phyloP scores from a whole-genome alignment of 2,113 vertebrate species.

The Chaetops frenatus region DNA sequence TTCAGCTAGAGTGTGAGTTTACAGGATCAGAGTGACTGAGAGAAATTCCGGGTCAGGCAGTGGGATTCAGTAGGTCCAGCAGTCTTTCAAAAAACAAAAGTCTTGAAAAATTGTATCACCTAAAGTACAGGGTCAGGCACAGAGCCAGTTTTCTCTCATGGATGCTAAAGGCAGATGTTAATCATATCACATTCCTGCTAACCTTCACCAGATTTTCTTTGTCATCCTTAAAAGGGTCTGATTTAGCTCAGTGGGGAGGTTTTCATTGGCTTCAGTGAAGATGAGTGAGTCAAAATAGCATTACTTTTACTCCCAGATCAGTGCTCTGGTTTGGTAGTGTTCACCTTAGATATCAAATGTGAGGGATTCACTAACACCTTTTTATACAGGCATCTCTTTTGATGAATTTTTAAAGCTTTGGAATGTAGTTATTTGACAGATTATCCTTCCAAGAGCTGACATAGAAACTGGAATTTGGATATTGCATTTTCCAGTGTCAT shows the following conservation, averaged over 20 bases:
- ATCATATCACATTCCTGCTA: constrained; percentile 23
- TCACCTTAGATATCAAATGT: background rate
- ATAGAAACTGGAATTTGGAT: background rate
- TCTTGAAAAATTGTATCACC: background rate
- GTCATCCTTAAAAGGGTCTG: constrained; percentile 41
- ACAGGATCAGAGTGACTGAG: background rate
- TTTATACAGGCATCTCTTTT: background rate
- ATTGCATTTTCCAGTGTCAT: background rate
- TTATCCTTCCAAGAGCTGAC: background rate
- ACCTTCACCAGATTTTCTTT: constrained; percentile 35
- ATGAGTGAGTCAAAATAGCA: background rate
- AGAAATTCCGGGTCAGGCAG: background rate
- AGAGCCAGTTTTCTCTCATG: background rate
- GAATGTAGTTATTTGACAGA: background rate
- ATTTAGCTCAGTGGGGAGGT: constrained; percentile 1
- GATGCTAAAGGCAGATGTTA: constrained; percentile 21
- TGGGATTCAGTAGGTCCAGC: background rate
- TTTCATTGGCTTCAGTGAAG: constrained; percentile 8
- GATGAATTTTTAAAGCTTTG: background rate
- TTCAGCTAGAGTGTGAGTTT: background rate
- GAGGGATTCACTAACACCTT: background rate
- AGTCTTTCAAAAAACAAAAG: background rate
- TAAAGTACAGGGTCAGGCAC: background rate
- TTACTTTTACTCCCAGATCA: background rate
- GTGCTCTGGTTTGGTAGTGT: background rate